These are phyloP conservation scores for Bos indicus DNA, from an alignment of 2,113 vertebrate genomes.

Conservation along the genomic window DNA sequence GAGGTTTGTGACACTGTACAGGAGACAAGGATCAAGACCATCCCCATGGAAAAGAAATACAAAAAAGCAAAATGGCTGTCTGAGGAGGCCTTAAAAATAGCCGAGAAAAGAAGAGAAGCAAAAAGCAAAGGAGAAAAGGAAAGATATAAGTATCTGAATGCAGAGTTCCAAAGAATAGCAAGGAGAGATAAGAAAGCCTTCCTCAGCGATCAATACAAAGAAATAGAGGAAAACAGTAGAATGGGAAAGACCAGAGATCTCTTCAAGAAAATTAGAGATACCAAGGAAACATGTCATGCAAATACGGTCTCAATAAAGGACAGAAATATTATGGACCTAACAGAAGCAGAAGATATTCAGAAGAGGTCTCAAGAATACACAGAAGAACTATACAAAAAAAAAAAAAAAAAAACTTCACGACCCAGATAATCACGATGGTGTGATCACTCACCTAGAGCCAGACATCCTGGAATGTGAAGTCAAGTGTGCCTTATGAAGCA, in stretches of 20 bases:
- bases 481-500: background rate
- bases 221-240: background rate
- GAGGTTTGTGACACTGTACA: fast-evolving
- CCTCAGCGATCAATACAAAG: background rate
- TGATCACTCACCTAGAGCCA: background rate
- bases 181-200: background rate
- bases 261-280: background rate
- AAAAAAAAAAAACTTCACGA: background rate
- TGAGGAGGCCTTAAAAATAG: background rate
- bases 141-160: background rate
- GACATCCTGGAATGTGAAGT: background rate
- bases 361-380: background rate
- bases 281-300: background rate
- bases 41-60: background rate
- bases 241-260: background rate
- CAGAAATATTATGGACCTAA: background rate
- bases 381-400: background rate
- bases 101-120: background rate
- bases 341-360: background rate
- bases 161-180: background rate
- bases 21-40: too few relatives aligned
- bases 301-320: background rate
- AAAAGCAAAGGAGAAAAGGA: background rate
- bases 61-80: background rate
- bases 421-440: background rate